Evolutionary conservation across 2,888 invertebrate species (phyloP), one percentile per base, ranked within the genome.

Genomic region (Fabriciana adippe): DNA sequence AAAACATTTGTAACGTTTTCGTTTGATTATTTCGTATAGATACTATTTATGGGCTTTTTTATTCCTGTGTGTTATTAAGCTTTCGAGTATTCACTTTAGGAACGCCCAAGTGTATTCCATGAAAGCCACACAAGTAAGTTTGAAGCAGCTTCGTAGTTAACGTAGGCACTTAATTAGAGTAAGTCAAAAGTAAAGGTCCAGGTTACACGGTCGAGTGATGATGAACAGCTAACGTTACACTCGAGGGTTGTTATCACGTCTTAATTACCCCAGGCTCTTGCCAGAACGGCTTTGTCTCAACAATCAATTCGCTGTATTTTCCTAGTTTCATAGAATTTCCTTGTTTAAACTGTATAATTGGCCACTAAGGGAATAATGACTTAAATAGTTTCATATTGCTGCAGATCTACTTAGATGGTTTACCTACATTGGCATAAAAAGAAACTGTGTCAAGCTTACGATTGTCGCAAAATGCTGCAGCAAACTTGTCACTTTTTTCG

Each of bases 261-360:
- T 67, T 71, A 72, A 72, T 72, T 71, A 71, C 65, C 64, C 31
- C 6, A 57, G 63, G 61, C 68, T 68, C 68, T 68, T 53, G 66
- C 55, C 61, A 64, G 61, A 35, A 54, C 41, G 48, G 35, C 65
- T 70, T 70, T 70, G 65, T 68, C 48, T 64, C 53, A 45, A 31
- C 51, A 55, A 56, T 65, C 56, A 61, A 61, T 51, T 54, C 55
- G 16, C 68, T 45, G 54, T 50, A 45, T 54, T 64, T 45, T 62
- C 41, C 54, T 15, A 63, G 55, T 62, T 62, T 45, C 56, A 67
- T 68, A 51, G 56, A 66, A 55, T 54, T 68, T 66, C 59, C 66
- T 64, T 61, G 51, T 64, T 60, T 61, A 56, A 68, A 66, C 66
- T 61, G 60, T 35, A 64, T 71, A 71, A 71, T 71, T 71, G 68